Evolutionary conservation across 2,113 vertebrate species (phyloP).

Genomic region (Hemichromis elongatus): DNA sequence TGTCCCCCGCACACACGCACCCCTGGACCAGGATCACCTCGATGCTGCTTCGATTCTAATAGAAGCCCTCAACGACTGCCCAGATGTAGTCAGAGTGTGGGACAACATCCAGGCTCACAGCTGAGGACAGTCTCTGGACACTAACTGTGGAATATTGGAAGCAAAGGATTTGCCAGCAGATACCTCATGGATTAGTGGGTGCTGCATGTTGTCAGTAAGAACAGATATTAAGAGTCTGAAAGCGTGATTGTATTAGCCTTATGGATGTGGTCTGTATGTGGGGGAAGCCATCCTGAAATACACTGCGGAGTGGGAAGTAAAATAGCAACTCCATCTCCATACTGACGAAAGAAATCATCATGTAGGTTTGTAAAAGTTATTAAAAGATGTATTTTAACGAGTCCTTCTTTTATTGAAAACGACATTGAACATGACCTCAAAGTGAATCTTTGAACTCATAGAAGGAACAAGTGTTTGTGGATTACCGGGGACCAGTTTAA

Average conservation of each 20-base stretch:
- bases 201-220: background rate
- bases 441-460: background rate
- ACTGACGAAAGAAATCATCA: background rate
- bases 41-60: slow-evolving; percentile 71
- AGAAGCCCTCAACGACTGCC: slow-evolving; percentile 66
- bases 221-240: background rate
- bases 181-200: background rate
- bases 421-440: background rate
- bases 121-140: slow-evolving; percentile 18
- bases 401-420: background rate
- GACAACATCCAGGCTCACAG: slow-evolving; percentile 78
- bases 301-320: background rate
- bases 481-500: background rate
- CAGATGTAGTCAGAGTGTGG: slow-evolving; percentile 80
- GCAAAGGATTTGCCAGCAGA: background rate
- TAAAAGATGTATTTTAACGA: background rate
- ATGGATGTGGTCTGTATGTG: background rate
- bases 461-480: background rate
- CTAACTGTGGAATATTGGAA: background rate
- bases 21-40: slow-evolving; percentile 71
- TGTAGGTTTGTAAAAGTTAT: background rate
- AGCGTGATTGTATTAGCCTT: background rate
- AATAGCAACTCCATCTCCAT: background rate
- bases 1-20: slow-evolving; percentile 61
- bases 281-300: background rate